These are phyloP conservation scores for Caenorhabditis sinica DNA, from an alignment of 2,888 invertebrate species.

Conservation along the genomic window DNA sequence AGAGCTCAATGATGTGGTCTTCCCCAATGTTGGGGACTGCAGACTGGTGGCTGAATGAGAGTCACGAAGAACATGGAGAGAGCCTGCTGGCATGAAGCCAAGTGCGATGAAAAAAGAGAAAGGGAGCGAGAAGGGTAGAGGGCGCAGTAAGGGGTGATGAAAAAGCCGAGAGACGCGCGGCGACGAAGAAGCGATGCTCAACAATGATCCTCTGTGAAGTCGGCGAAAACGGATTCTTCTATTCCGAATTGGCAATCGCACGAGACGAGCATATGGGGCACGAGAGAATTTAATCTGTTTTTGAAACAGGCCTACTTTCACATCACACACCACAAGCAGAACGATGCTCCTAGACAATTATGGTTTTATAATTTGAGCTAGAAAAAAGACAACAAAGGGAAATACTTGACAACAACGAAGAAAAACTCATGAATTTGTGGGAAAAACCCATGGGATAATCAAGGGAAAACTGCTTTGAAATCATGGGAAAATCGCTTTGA, in stretches of 20 bases:
- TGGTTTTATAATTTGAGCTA: too few species aligned
- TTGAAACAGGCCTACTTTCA: background rate
- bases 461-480: background rate
- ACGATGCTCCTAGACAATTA: background rate
- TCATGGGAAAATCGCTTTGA: background rate
- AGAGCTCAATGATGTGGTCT: constrained; percentile 50
- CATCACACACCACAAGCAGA: constrained; percentile 6
- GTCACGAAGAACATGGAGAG: constrained; percentile 40
- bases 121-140: constrained; percentile 51
- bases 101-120: constrained; percentile 46
- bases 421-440: background rate
- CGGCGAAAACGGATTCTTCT: constrained; percentile 8
- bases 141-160: constrained; percentile 39
- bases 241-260: constrained; percentile 17
- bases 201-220: constrained; percentile 33
- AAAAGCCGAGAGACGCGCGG: constrained; percentile 43
- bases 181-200: constrained; percentile 18
- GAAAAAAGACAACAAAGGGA: background rate
- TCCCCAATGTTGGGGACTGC: constrained; percentile 28
- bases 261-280: constrained; percentile 21
- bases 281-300: constrained; percentile 21
- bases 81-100: constrained; percentile 58
- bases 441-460: background rate
- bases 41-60: constrained; percentile 8
- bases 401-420: background rate